Base-by-base conservation (phyloP, 2,888 invertebrate genomes). In the Ormyrus rosae region DNA sequence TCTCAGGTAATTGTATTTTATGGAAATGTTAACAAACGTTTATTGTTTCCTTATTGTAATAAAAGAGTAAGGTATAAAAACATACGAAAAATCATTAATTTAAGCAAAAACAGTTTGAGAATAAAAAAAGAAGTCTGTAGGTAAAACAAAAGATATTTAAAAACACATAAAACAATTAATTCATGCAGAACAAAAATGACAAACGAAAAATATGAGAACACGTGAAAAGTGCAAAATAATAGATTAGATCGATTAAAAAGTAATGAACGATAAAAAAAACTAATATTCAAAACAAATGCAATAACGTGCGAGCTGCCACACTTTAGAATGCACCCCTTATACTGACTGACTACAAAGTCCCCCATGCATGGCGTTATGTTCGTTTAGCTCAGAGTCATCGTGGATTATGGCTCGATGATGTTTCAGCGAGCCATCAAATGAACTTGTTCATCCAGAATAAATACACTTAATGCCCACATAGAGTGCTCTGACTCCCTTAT, bases 401-500 rank as follows among this genome's bases (percentile, higher is more conserved):
- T 34, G 68, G 68, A 67, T 61, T 78, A 68, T 67, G 60, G 68
- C 67, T 58, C 55, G 73, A 60, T 11, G 9, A 11, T 61, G 78
- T 68, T 73, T 77, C 67, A 72, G n/a, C 51, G 61, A 73, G 55
- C 51, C 60, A 48, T 68, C 72, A 78, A 78, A 68, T 68, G 55
- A 61, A 72, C 67, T 78, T 78, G 72, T 68, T 72, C 77, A 46
- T 51, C 64, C 77, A 58, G 67, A 72, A 72, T 72, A 78, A 73
- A 78, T 67, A 60, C 60, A 60, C 61, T 78, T 71, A 78, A 46
- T 63, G 45, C 5, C 60, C 46, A 45, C n/a, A 13, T 50, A 64
- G 75, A 75, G 51, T 65, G 67, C 48, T 53, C 46, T 74, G 5
- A 46, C 34, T 34, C 34, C 3, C 34, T 34, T 34, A 34, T 34